These are phyloP conservation scores for Phyto melanocephala DNA, from an alignment of 2,888 invertebrate species.

Conservation along the genomic window DNA sequence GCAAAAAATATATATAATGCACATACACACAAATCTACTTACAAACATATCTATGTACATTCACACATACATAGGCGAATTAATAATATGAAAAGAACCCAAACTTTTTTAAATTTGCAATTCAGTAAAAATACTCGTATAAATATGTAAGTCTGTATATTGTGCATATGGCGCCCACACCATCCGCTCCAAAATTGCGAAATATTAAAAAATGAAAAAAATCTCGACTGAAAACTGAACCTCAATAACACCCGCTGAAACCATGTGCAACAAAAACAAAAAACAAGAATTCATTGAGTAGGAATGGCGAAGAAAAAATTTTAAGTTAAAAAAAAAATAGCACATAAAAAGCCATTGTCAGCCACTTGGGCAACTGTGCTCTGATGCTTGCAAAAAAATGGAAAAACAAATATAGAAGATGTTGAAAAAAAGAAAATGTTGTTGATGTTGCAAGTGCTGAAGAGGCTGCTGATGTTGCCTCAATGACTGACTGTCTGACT, in stretches of 20 bases:
- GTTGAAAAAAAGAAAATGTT: conserved; percentile 11
- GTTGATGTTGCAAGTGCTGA: conserved; percentile 59
- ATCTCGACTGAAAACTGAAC: conserved; percentile 14
- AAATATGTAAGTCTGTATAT: background rate
- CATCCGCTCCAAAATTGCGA: conserved; percentile 53
- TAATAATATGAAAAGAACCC: conserved; percentile 29
- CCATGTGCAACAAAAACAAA: conserved; percentile 10
- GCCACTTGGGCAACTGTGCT: conserved; percentile 54
- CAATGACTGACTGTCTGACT: conserved; percentile 26
- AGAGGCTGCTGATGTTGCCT: conserved; percentile 52
- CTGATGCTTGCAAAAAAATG: conserved; percentile 22
- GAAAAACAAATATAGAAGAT: conserved; percentile 8
- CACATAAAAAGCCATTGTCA: conserved; percentile 48
- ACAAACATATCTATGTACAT: no score
- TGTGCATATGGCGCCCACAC: conserved; percentile 59
- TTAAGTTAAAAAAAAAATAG: background rate
- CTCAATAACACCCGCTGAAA: conserved; percentile 48
- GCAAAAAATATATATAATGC: conserved; percentile 7
- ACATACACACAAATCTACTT: no score
- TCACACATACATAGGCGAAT: no score
- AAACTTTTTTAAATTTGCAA: conserved; percentile 34
- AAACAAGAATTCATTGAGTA: conserved; percentile 42
- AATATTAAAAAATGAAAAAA: conserved; percentile 14
- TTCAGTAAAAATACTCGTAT: conserved; percentile 8
- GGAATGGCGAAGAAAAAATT: conserved; percentile 16